Evolutionary conservation across 2,113 vertebrate species (phyloP), one percentile per base, ranked within the genome.

Genomic region (Lathamus discolor): DNA sequence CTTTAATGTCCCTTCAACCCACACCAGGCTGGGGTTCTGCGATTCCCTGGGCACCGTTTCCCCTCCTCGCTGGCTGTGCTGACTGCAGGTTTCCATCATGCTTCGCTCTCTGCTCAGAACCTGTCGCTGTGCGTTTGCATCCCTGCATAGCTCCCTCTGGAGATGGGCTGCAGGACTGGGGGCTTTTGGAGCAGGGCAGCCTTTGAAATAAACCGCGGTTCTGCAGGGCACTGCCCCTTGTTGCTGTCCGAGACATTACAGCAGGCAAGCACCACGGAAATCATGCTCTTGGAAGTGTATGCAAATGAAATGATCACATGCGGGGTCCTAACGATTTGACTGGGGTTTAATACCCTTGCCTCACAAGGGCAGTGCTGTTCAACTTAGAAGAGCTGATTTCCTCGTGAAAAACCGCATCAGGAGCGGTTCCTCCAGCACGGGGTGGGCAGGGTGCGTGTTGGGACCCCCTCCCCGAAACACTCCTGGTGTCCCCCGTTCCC

Each of bases 81-180:
- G 19, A 3, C 48, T 3, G 59, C 75, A 2, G 4, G 2, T 9
- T 11, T 10, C 6, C 9, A 1, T 11, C 2, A 3, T 13, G 61
- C 37, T 9, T 3, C 4, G 4, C 37, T 8, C 35, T 3, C 17
- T 8, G 77, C 39, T 67, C 25, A 6, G 10, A 10, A 24, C 4
- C 33, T 25, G 3, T 35, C 9, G 59, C 22, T 43, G 3, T 6
- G 55, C 54, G n/a, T 9, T 8, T 13, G 17, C 28, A 13, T 8
- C n/a, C 25, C 48, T 22, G 41, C 17, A 2, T 31, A 3, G 66
- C 2, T 49, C 24, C 49, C n/a, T 13, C 49, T 22, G 6, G n/a
- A n/a, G 55, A n/a, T n/a, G 37, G 5, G 23, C 39, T 10, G 24
- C 28, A 7, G 39, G 31, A 10, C 27, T 1, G 8, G 39, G 8